Evolutionary conservation across 2,113 vertebrate genomes (phyloP).

Genomic region (Oxygymnocypris stewartii): DNA sequence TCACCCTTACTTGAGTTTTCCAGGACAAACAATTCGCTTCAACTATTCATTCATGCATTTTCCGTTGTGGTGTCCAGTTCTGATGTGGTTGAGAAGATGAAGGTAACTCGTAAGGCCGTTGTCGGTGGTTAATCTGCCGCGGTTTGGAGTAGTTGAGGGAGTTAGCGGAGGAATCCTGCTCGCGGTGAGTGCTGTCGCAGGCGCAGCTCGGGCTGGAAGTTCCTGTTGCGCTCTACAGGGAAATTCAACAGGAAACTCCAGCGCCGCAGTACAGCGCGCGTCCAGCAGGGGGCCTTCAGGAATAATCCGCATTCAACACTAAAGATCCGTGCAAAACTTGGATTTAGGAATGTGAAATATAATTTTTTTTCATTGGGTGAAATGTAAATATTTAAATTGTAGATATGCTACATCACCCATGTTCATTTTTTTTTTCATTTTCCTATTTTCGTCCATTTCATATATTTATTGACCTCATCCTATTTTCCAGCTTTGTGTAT

Average conservation of each 20-base stretch:
- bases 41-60: background rate
- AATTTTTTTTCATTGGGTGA: background rate
- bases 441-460: background rate
- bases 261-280: slow-evolving; percentile 46
- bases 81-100: background rate
- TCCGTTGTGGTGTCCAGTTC: background rate
- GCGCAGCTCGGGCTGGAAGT: slow-evolving; percentile 66
- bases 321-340: too few relatives aligned
- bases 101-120: background rate
- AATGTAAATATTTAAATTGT: background rate
- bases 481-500: background rate
- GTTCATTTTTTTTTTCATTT: background rate
- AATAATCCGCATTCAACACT: background rate
- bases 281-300: slow-evolving; percentile 59
- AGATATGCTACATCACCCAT: background rate
- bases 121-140: background rate
- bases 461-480: background rate
- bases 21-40: slow-evolving; percentile 32
- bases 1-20: slow-evolving; percentile 39
- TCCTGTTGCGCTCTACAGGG: slow-evolving; percentile 75
- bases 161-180: slow-evolving; percentile 55
- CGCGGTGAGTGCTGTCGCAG: slow-evolving; percentile 58
- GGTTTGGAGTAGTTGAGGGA: background rate
- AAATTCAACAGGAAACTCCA: slow-evolving; percentile 74
- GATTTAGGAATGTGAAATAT: background rate